Conservation (phyloP, 2,888 invertebrate species). For the Heliconius ismenius region DNA sequence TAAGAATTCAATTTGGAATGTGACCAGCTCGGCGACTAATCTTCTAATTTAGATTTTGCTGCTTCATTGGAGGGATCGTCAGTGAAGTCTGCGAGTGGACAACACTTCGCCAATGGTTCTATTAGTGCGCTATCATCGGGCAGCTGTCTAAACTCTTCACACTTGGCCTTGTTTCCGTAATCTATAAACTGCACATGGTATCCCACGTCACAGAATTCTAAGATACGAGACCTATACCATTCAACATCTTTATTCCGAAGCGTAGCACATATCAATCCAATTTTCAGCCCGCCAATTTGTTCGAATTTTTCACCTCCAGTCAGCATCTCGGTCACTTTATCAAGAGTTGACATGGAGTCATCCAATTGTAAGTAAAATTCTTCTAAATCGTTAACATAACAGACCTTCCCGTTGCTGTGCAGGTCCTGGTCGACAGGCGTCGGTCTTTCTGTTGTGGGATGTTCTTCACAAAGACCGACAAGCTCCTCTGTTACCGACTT, state of each 20-base stretch:
- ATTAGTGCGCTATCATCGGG: slow-evolving; percentile 82
- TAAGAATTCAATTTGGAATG: slow-evolving; percentile 83
- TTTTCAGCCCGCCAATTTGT: slow-evolving; percentile 75
- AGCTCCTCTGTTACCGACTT: slow-evolving; percentile 84
- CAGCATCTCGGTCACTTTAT: slow-evolving; percentile 83
- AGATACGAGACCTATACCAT: slow-evolving; percentile 85
- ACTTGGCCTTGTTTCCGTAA: too few species aligned
- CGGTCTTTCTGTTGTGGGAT: slow-evolving; percentile 63
- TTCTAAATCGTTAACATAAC: slow-evolving; percentile 84
- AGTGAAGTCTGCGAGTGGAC: slow-evolving; percentile 77
- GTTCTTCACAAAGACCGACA: slow-evolving; percentile 76
- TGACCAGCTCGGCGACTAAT: slow-evolving; percentile 59
- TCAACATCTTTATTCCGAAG: slow-evolving; percentile 84
- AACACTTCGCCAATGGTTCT: slow-evolving; percentile 84
- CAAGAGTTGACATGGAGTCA: slow-evolving; percentile 78
- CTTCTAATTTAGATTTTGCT: slow-evolving; percentile 64
- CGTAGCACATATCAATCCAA: slow-evolving; percentile 84
- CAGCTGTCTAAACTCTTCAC: slow-evolving; percentile 81
- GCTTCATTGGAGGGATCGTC: slow-evolving; percentile 73
- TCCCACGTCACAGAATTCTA: slow-evolving; percentile 80
- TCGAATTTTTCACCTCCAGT: slow-evolving; percentile 78
- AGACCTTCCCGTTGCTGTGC: slow-evolving; percentile 83
- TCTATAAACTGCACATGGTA: slow-evolving; percentile 85
- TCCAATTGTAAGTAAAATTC: slow-evolving; percentile 89
- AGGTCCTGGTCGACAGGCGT: slow-evolving; percentile 72